Evolutionary conservation across 2,113 vertebrate genomes (phyloP), one percentile per base, ranked within the genome.

Genomic region (Phylloscopus trochilus): DNA sequence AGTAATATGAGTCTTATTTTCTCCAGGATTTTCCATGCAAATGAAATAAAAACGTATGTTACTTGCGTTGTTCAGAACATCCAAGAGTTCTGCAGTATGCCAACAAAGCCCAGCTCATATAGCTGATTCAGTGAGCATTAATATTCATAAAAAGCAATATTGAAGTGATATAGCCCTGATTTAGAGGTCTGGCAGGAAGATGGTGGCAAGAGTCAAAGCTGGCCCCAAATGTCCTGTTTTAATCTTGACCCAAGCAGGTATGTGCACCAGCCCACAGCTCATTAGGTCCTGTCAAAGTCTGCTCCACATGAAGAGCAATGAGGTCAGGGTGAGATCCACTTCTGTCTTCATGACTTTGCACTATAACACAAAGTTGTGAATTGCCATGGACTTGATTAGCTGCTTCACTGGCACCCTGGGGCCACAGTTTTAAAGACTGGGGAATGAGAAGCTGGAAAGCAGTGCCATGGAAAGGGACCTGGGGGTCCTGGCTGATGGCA

Each of bases 71-170:
- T 55, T 95, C 19, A 43, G 68, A 89, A 81, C 4, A 73, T 68
- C 41, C 44, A 67, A 69, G 22, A 73, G 31, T 47, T 91, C 41
- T 88, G 47, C 59, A 79, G 17, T 11, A 28, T 47, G 27, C 33
- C 39, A 62, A 53, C 37, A 86, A 89, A 93, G 2, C 51, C 46
- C 52, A 64, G 31, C 44, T 92, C 30, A 15, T 44, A 13, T 1
- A 52, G 67, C 13, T 82, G 79, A 73, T 84, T 93, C 52, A 86
- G 24, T 72, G 56, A 83, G 13, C 62, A 79, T 93, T 89, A 95
- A 90, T 87, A 87, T 79, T 92, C 76, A 94, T 91, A 66, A 86
- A 86, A 82, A 95, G 8, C 24, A 77, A 58, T 62, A 90, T 84
- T 87, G 12, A 84, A 60, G 52, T 37, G 22, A 49, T 53, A 76